phyloP scores from a whole-genome alignment of 2,113 vertebrate genomes.

The Tiliqua scincoides region DNA sequence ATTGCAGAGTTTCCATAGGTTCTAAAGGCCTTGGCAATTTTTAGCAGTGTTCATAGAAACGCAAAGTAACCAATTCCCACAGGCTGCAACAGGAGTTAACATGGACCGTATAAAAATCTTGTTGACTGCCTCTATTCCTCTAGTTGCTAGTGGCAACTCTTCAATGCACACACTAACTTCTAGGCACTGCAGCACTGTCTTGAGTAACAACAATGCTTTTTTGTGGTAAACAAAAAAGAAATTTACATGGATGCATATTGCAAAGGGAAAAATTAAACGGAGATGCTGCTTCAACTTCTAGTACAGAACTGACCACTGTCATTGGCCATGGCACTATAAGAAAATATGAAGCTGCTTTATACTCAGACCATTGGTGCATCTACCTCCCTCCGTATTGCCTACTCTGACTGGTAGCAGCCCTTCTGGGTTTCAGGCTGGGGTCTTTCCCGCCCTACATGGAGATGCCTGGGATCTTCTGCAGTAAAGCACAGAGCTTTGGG shows the following conservation, averaged over 20 bases:
- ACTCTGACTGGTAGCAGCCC: too few species aligned
- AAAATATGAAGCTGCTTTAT: too few species aligned
- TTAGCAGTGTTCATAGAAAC: not conserved
- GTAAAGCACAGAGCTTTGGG: too few species aligned
- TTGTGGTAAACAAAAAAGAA: not conserved
- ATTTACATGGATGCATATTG: not conserved
- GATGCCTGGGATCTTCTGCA: too few species aligned
- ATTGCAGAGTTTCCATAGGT: not conserved
- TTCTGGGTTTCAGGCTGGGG: too few species aligned
- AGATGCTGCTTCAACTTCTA: too few species aligned
- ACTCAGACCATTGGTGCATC: too few species aligned
- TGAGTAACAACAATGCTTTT: not conserved
- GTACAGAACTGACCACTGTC: not conserved
- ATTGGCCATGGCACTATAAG: not conserved
- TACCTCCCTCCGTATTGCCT: too few species aligned
- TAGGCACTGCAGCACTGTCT: not conserved
- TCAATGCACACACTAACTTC: not conserved
- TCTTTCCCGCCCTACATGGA: too few species aligned
- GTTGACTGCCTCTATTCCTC: not conserved
- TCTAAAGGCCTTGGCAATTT: not conserved
- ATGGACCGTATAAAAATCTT: not conserved
- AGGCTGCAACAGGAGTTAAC: not conserved
- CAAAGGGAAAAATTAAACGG: not conserved
- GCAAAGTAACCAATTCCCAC: not conserved
- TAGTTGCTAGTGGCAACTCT: not conserved